phyloP scores from a whole-genome alignment of 2,113 vertebrate genomes.

The Gyps fulvus region DNA sequence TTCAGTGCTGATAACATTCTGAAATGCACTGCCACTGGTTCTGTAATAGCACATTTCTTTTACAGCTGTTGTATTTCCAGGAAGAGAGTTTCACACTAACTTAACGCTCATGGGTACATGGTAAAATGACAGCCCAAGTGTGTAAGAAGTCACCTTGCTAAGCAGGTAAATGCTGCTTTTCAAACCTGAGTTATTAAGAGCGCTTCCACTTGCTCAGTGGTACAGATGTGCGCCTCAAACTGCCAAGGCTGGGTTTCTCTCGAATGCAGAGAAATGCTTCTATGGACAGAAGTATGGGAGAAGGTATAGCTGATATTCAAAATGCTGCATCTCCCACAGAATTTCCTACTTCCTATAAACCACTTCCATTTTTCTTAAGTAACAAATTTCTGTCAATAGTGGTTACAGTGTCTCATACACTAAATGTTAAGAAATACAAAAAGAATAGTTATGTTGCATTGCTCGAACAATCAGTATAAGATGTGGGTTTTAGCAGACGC shows the following conservation, averaged over 20 bases:
- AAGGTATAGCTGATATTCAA: background rate
- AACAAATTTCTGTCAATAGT: background rate
- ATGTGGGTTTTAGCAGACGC: background rate
- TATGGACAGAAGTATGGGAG: background rate
- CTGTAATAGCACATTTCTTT: background rate
- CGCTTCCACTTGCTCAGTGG: background rate
- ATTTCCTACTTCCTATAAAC: background rate
- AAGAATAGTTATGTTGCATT: fast-evolving
- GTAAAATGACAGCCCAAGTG: background rate
- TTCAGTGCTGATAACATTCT: background rate
- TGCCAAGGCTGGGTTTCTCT: background rate
- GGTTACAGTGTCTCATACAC: background rate
- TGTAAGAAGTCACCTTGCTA: background rate
- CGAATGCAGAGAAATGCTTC: background rate
- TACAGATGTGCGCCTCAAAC: background rate
- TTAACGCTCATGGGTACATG: background rate
- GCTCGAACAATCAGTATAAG: background rate
- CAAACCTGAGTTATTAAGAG: background rate
- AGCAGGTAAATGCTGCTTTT: background rate
- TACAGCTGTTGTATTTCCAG: conserved; percentile 13
- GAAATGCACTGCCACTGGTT: background rate
- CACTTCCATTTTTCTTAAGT: background rate
- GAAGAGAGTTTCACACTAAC: background rate
- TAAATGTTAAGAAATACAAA: background rate
- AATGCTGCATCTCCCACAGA: background rate